phyloP scores from a whole-genome alignment of 2,888 invertebrate species.

The Cephus rjabovi region DNA sequence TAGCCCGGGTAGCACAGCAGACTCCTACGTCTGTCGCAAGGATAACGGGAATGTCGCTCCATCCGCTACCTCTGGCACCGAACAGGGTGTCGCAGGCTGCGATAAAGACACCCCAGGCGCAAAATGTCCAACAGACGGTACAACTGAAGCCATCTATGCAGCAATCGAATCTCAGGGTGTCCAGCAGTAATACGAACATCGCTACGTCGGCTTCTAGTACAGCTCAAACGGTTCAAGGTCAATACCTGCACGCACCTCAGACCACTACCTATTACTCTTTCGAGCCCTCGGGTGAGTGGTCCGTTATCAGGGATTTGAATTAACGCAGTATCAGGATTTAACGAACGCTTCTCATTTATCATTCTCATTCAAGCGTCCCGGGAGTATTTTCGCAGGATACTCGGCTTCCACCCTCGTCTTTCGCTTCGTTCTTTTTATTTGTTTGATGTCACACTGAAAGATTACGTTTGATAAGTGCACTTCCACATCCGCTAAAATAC shows the following conservation, averaged over 20 bases:
- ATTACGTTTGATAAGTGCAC: not conserved
- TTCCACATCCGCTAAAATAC: not conserved
- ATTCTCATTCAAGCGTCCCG: not conserved
- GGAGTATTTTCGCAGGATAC: not conserved
- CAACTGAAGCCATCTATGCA: slow-evolving; percentile 53
- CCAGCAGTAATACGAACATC: slow-evolving; percentile 32
- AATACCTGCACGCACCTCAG: slow-evolving; percentile 56
- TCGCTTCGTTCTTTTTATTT: not conserved
- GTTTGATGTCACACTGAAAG: not conserved
- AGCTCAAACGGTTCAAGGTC: slow-evolving; percentile 52
- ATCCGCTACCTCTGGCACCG: slow-evolving; percentile 55
- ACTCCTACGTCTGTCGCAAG: slow-evolving; percentile 56
- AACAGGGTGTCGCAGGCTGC: slow-evolving; percentile 50
- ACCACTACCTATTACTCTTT: slow-evolving; percentile 59
- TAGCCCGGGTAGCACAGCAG: slow-evolving; percentile 52
- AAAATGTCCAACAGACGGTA: slow-evolving; percentile 43
- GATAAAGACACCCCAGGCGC: slow-evolving; percentile 34
- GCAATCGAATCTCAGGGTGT: slow-evolving; percentile 27
- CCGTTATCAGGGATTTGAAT: not conserved
- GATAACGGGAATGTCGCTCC: slow-evolving; percentile 61
- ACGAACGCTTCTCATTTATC: not conserved
- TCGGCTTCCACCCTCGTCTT: not conserved
- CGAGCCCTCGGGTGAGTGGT: slow-evolving; percentile 52
- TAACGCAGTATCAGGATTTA: not conserved
- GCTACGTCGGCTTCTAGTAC: slow-evolving; percentile 30